phyloP scores from a whole-genome alignment of 2,797 vertebrate species.

The Pseudochirops cupreus region DNA sequence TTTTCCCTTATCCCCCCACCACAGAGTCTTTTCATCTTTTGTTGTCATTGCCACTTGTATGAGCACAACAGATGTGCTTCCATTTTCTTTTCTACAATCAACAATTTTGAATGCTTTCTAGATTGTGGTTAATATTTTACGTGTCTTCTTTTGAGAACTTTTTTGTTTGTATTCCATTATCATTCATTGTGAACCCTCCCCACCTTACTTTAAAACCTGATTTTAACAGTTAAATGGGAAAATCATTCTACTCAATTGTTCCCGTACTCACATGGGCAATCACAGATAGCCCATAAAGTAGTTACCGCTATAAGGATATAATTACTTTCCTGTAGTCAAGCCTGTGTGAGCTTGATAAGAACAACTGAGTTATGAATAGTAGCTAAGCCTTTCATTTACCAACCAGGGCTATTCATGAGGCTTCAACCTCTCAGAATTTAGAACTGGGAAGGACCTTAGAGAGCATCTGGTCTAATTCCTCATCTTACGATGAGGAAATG shows the following conservation, averaged over 20 bases:
- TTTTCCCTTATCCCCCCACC: no score
- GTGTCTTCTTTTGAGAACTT: background rate
- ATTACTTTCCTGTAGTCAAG: background rate
- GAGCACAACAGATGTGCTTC: background rate
- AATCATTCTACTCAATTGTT: background rate
- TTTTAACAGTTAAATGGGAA: background rate
- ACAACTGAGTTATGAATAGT: background rate
- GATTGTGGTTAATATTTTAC: background rate
- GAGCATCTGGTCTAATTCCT: background rate
- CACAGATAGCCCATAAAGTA: background rate
- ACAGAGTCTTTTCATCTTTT: background rate
- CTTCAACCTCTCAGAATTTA: background rate
- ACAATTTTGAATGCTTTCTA: background rate
- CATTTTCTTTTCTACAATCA: background rate
- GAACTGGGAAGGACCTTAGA: background rate
- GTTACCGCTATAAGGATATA: background rate
- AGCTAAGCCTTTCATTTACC: background rate
- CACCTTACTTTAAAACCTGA: background rate
- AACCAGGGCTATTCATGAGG: background rate
- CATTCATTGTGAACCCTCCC: background rate
- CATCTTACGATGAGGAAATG: background rate
- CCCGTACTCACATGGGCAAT: background rate
- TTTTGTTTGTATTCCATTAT: background rate
- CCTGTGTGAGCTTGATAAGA: background rate
- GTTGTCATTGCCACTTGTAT: background rate